Conservation (phyloP, 2,797 vertebrate genomes). For the Mormyrops attenuatus region DNA sequence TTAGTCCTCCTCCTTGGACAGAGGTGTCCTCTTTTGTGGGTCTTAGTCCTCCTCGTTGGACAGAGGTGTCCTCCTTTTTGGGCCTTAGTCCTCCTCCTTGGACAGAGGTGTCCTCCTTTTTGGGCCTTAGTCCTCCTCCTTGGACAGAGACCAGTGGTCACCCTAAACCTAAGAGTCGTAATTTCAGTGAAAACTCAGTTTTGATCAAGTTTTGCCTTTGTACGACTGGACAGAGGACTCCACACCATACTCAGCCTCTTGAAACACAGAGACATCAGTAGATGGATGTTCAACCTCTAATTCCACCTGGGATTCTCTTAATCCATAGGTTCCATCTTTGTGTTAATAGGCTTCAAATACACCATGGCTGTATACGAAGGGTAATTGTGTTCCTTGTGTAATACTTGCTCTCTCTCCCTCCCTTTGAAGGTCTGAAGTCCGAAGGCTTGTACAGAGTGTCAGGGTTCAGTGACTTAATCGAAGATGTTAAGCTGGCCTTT, state of each 20-base stretch:
- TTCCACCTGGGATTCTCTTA: neutral
- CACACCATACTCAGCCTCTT: neutral
- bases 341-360: neutral
- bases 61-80: neutral
- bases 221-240: neutral
- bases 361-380: neutral
- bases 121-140: neutral
- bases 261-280: neutral
- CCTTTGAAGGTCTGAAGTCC: slow-evolving; percentile 81
- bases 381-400: neutral
- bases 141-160: neutral
- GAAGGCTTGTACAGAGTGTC: slow-evolving; percentile 97
- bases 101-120: too few relatives aligned
- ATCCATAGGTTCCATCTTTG: neutral
- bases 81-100: neutral
- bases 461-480: slow-evolving; percentile 95
- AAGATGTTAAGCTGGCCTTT: slow-evolving; percentile 95
- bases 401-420: neutral
- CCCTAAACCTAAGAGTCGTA: neutral
- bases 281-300: neutral
- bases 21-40: too few relatives aligned
- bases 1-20: too few relatives aligned
- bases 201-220: neutral
- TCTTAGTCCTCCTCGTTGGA: neutral
- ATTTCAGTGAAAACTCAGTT: neutral